A percentile compares a stretch with the other conserved stretches of the same genome.
phyloP scores from a whole-genome alignment of 2,888 invertebrate genomes.

The Mayetiola destructor region DNA sequence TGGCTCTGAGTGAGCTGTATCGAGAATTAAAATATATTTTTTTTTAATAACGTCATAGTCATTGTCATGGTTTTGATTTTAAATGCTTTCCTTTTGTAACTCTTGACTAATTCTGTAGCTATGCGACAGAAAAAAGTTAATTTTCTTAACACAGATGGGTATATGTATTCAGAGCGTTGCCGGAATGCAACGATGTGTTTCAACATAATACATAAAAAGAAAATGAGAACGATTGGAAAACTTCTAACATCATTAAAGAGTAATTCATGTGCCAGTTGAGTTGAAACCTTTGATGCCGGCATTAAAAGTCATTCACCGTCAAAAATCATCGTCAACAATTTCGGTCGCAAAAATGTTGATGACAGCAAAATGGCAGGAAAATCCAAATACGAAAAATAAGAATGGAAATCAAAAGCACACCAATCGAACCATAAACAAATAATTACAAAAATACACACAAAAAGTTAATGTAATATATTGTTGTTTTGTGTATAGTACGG shows the following conservation, averaged over 20 bases:
- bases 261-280: background rate
- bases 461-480: too few relatives aligned
- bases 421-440: background rate
- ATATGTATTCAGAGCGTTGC: too few relatives aligned
- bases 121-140: too few relatives aligned
- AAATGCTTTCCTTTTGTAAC: too few relatives aligned
- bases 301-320: slow-evolving; percentile 2
- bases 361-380: background rate
- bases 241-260: background rate
- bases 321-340: background rate
- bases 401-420: background rate
- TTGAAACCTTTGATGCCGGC: background rate
- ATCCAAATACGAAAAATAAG: background rate
- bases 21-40: too few relatives aligned
- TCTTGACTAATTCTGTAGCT: too few relatives aligned
- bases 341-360: too few relatives aligned
- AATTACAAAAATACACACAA: slow-evolving; percentile 7
- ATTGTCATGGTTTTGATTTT: background rate
- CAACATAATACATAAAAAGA: too few relatives aligned
- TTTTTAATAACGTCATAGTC: background rate
- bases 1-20: too few relatives aligned
- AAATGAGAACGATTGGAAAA: too few relatives aligned
- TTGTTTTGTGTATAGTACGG: background rate
- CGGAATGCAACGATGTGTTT: slow-evolving; percentile 1
- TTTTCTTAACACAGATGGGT: too few relatives aligned